A percentile compares a stretch with the other conserved stretches of the same genome.
phyloP scores from a whole-genome alignment of 2,113 vertebrate species.

The Sorex fumeus region DNA sequence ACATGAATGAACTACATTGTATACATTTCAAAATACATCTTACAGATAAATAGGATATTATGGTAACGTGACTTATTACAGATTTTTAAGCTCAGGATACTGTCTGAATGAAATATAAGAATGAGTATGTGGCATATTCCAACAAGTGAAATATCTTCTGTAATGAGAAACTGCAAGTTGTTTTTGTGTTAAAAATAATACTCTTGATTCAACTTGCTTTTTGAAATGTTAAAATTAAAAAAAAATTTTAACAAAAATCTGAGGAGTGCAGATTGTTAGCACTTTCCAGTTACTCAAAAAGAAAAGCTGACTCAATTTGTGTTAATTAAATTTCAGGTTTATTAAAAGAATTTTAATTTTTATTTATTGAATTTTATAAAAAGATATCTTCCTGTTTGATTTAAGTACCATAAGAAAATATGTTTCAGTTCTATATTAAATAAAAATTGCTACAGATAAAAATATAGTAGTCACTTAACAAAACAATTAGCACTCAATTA shows the following conservation, averaged over 20 bases:
- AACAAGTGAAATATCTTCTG: not conserved
- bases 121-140: not conserved
- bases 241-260: too few relatives aligned
- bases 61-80: not conserved
- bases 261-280: conserved; percentile 11
- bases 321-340: conserved; percentile 55
- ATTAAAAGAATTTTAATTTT: conserved; percentile 48
- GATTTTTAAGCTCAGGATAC: not conserved
- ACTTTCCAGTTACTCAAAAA: conserved; percentile 39
- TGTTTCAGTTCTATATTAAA: too few relatives aligned
- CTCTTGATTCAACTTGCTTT: conserved; percentile 17
- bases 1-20: not conserved
- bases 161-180: not conserved
- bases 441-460: too few relatives aligned
- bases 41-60: not conserved
- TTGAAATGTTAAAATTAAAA: not conserved
- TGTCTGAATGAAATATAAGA: not conserved
- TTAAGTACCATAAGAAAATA: too few relatives aligned
- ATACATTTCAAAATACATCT: not conserved
- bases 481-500: not conserved
- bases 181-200: conserved; percentile 31
- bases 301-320: conserved; percentile 38
- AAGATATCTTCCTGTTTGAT: too few relatives aligned
- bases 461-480: too few relatives aligned
- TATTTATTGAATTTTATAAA: not conserved